Conservation (phyloP, 2,113 vertebrate genomes). For the Myocastor coypus region DNA sequence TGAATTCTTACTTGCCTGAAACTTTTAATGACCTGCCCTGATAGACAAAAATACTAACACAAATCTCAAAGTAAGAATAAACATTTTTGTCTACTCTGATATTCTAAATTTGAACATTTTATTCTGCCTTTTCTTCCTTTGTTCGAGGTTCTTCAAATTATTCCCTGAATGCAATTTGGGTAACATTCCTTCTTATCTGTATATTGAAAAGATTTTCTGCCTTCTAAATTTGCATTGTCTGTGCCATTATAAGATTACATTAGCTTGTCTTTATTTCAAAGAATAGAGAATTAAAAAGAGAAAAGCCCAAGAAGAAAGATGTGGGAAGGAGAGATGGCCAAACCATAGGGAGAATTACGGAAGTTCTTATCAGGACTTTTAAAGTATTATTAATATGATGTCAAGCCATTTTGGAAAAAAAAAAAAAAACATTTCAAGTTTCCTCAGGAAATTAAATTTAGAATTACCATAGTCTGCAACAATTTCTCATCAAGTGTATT, state of each 20-base stretch:
- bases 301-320: not conserved
- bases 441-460: not conserved
- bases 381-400: not conserved
- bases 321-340: not conserved
- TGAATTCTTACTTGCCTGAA: slow-evolving; percentile 22
- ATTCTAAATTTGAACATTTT: slow-evolving; percentile 42
- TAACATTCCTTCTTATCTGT: not conserved
- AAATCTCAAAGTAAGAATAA: slow-evolving; percentile 40
- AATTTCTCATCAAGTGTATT: not conserved
- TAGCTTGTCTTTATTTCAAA: not conserved
- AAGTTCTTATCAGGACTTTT: not conserved
- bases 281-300: not conserved
- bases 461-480: not conserved
- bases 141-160: not conserved
- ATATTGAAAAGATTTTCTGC: not conserved
- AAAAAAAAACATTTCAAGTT: not conserved
- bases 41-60: slow-evolving; percentile 21
- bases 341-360: not conserved
- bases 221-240: not conserved
- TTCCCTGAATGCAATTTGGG: not conserved
- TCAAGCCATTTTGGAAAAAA: not conserved
- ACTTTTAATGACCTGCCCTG: slow-evolving; percentile 10
- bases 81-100: not conserved
- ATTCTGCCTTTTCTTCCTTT: not conserved
- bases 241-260: not conserved